phyloP scores from a whole-genome alignment of 92 coral and sea anemone genomes.

The Ricordea florida region DNA sequence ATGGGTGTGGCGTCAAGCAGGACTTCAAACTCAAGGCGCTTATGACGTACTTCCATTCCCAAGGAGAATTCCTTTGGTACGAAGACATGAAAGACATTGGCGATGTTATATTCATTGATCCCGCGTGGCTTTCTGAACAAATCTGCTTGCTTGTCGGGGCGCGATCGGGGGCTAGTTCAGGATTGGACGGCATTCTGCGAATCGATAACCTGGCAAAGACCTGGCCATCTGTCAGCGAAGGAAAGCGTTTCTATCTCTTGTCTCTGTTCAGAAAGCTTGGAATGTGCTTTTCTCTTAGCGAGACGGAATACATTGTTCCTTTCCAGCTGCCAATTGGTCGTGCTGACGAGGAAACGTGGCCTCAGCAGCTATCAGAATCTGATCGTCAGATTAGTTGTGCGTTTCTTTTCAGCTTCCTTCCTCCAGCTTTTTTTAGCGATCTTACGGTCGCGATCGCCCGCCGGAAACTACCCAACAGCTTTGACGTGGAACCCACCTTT shows the following conservation, averaged over 20 bases:
- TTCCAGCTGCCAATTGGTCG: slow-evolving; percentile 73
- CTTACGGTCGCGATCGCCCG: slow-evolving; percentile 56
- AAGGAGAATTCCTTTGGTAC: slow-evolving; percentile 92
- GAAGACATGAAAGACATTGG: slow-evolving; percentile 78
- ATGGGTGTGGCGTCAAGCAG: slow-evolving; percentile 86
- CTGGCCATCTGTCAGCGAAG: slow-evolving; percentile 67
- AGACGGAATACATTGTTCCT: slow-evolving; percentile 72
- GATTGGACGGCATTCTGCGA: slow-evolving; percentile 68
- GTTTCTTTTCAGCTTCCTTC: slow-evolving; percentile 77
- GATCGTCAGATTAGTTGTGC: slow-evolving; percentile 72
- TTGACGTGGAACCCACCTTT: slow-evolving; percentile 62
- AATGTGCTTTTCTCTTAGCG: slow-evolving; percentile 67
- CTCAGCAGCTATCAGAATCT: slow-evolving; percentile 42
- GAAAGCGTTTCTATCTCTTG: slow-evolving; percentile 48
- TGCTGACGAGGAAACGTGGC: slow-evolving; percentile 74
- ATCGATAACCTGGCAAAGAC: slow-evolving; percentile 62
- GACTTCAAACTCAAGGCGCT: slow-evolving; percentile 83
- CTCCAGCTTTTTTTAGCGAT: slow-evolving; percentile 87
- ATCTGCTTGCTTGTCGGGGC: slow-evolving; percentile 61
- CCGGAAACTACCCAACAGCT: slow-evolving; percentile 39
- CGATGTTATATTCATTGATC: slow-evolving; percentile 73
- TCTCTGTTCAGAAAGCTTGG: slow-evolving; percentile 74
- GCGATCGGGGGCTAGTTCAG: slow-evolving; percentile 48
- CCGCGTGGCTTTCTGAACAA: slow-evolving; percentile 79
- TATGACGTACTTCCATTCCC: slow-evolving; percentile 84